Evolutionary conservation across 1,140 invertebrate genomes (phyloP).

Genomic region (Aphaenogaster ashmeadi): DNA sequence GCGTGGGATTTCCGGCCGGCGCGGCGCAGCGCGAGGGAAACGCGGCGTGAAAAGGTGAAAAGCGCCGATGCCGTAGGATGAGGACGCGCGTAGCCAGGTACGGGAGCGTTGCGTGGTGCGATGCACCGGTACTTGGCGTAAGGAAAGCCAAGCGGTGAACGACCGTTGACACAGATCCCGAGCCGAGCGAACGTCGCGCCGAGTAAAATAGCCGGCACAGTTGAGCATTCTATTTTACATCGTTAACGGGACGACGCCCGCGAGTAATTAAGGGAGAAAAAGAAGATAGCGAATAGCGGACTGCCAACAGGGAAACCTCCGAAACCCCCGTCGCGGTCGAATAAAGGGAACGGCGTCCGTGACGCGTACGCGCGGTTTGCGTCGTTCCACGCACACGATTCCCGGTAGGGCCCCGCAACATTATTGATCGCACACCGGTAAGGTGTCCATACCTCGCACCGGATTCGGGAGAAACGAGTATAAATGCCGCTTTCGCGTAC

Average conservation of each 20-base stretch:
- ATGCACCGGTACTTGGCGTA: constrained; percentile 61
- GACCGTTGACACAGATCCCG: constrained; percentile 62
- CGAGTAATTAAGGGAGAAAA: neutral
- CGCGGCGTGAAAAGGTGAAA: constrained; percentile 47
- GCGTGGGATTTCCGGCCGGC: constrained; percentile 35
- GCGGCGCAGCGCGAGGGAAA: neutral
- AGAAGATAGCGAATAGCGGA: neutral
- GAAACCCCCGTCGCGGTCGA: neutral
- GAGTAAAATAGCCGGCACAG: constrained; percentile 30
- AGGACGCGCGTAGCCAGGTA: constrained; percentile 30
- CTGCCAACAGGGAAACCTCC: neutral
- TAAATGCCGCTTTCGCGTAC: constrained; percentile 12
- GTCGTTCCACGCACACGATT: constrained; percentile 58
- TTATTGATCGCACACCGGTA: constrained; percentile 62
- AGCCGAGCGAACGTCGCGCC: constrained; percentile 24
- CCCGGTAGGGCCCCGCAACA: constrained; percentile 51
- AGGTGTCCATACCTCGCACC: constrained; percentile 40
- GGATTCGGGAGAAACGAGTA: constrained; percentile 29
- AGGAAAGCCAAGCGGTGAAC: constrained; percentile 63
- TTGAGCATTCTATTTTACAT: constrained; percentile 19
- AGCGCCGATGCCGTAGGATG: constrained; percentile 45
- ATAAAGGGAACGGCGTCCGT: neutral
- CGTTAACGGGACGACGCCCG: constrained; percentile 24
- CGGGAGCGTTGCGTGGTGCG: constrained; percentile 46
- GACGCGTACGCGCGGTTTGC: neutral